phyloP scores from a whole-genome alignment of 2,797 vertebrate species.

The Calcarius lapponicus region DNA sequence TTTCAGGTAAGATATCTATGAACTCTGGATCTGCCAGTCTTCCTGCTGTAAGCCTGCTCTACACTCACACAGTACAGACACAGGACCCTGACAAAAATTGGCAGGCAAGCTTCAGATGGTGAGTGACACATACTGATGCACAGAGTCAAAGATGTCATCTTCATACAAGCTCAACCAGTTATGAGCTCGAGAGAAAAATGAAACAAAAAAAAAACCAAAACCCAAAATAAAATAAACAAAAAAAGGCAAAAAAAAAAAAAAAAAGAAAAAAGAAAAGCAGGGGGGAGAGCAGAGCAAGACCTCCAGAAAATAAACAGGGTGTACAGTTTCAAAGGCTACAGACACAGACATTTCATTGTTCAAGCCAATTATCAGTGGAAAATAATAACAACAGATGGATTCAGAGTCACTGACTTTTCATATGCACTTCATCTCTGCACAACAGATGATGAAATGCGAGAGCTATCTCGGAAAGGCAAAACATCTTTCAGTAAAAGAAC shows the following conservation, averaged over 20 bases:
- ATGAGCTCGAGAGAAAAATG: slow-evolving; percentile 68
- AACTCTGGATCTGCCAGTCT: slow-evolving; percentile 57
- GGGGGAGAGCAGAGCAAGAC: slow-evolving; percentile 73
- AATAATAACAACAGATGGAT: slow-evolving; percentile 99
- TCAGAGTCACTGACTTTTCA: slow-evolving; percentile 92
- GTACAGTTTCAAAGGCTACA: slow-evolving; percentile 96
- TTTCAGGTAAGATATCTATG: slow-evolving; percentile 63
- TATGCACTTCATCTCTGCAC: slow-evolving; percentile 86
- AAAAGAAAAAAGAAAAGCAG: background rate
- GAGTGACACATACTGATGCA: slow-evolving; percentile 82
- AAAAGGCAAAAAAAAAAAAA: background rate
- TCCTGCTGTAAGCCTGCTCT: slow-evolving; percentile 35
- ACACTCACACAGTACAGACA: slow-evolving; percentile 46
- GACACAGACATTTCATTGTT: slow-evolving; percentile 99
- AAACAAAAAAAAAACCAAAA: background rate
- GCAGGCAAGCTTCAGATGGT: slow-evolving; percentile 73
- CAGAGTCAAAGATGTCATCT: slow-evolving; percentile 83
- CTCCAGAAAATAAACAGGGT: slow-evolving; percentile 98
- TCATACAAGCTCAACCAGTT: slow-evolving; percentile 77
- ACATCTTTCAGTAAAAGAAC: slow-evolving; percentile 83
- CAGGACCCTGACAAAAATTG: slow-evolving; percentile 72
- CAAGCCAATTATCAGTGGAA: slow-evolving; percentile 99
- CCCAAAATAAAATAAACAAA: background rate
- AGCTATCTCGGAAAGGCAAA: slow-evolving; percentile 83
- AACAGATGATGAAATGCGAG: slow-evolving; percentile 89